These are phyloP conservation scores for Luscinia megarhynchos DNA, from an alignment of 2,797 vertebrate genomes.

Conservation along the genomic window DNA sequence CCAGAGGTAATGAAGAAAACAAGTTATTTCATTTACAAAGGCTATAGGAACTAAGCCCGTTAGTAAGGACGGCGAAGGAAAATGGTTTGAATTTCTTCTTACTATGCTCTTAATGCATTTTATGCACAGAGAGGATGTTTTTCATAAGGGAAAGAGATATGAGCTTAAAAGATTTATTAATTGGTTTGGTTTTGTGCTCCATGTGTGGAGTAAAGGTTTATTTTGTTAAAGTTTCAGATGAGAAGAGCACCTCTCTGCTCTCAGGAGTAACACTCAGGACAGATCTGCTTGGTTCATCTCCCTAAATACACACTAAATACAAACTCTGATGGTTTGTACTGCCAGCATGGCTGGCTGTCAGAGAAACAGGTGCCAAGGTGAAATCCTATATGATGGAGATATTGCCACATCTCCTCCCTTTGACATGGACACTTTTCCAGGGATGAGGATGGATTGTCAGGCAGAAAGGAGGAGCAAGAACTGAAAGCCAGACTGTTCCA, in stretches of 20 bases:
- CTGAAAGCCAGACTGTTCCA: neutral
- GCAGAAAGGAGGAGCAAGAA: neutral
- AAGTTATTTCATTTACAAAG: constrained; percentile 42
- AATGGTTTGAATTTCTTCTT: neutral
- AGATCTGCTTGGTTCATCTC: neutral
- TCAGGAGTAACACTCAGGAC: neutral
- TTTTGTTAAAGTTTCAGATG: neutral
- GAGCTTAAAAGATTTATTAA: neutral
- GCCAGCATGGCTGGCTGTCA: neutral
- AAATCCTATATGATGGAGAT: neutral
- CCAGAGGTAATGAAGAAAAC: neutral
- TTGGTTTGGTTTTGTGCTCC: neutral
- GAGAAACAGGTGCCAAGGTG: neutral
- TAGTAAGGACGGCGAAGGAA: neutral
- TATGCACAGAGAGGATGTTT: neutral
- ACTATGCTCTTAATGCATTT: neutral
- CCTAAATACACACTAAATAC: neutral
- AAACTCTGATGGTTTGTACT: neutral
- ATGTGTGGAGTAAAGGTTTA: neutral
- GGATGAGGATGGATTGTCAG: neutral
- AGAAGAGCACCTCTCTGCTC: neutral
- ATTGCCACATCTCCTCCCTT: neutral
- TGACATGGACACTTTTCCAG: neutral
- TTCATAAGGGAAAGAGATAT: neutral
- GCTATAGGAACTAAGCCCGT: neutral